Percentiles rank a stretch among this genome's conserved stretches.
Conservation (phyloP, 2,113 vertebrate genomes). For the Phalacrocorax aristotelis region DNA sequence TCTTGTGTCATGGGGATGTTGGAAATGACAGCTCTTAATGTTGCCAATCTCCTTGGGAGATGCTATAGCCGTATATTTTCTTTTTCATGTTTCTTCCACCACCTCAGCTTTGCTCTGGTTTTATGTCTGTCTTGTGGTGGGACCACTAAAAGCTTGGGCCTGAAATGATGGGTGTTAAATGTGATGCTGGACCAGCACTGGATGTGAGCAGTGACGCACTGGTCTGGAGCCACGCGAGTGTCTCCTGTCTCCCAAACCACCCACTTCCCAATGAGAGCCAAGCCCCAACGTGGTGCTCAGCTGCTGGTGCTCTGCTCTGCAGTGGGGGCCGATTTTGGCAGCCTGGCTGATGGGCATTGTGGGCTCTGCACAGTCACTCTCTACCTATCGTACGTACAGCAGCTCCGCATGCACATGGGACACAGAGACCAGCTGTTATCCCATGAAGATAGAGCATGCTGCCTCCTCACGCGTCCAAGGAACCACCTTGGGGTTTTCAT, state of each 20-base stretch:
- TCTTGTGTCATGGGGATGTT: accelerated
- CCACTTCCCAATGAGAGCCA: accelerated
- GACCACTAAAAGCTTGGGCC: background rate
- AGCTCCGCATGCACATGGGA: accelerated
- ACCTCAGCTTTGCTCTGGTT: background rate
- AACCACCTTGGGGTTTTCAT: background rate
- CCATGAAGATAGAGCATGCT: background rate
- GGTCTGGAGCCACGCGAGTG: accelerated
- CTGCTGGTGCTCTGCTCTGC: background rate
- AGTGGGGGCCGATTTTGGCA: background rate
- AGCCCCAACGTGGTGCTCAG: background rate
- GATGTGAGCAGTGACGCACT: background rate
- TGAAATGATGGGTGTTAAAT: background rate
- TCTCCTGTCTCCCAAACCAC: background rate
- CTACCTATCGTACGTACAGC: accelerated
- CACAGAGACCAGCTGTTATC: background rate
- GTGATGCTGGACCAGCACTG: background rate
- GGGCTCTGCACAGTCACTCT: background rate
- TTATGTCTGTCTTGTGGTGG: background rate
- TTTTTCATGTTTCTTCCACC: accelerated
- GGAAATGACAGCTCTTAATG: background rate
- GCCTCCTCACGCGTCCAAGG: background rate
- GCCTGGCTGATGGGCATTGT: background rate
- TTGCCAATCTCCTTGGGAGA: background rate
- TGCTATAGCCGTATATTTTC: background rate